Base-by-base conservation (phyloP, 2,797 vertebrate species). In the Poecilia velifera region DNA sequence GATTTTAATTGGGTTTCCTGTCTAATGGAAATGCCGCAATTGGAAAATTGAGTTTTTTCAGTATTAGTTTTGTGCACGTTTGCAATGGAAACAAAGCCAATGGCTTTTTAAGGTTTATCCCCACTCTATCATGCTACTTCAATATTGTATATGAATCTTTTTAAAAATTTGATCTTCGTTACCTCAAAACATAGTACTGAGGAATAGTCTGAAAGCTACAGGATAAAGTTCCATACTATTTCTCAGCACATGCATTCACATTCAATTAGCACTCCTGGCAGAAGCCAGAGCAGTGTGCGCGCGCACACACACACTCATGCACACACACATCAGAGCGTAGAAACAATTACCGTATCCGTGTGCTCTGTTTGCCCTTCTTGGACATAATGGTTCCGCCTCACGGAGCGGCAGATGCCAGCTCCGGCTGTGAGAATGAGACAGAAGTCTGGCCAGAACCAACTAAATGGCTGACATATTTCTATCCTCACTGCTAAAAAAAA, bases 381-480 rank as follows among this genome's bases (percentile, higher is more conserved):
- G 73, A 68, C 70, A 13, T 64, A 57, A 46, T 55, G 18, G 80
- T 39, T 51, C 13, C 16, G 16, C 39, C 43, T 49, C 59, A 25
- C 46, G 34, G 73, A 74, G 45, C 39, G 20, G 68, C 41, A 62
- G 71, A 82, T 57, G 25, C 74, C 55, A 76, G 59, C 10, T 68
- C 53, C 49, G 45, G 46, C 10, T 46, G 45, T 51, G 36, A 31
- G 41, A 43, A 34, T 5, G 71, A 77, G 75, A 41, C 55, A 76
- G 39, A 41, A 55, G 75, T 13, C 71, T 8, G 45, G 28, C 14
- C 79, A 22, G 1, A 77, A 51, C 77, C 7, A 18, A 64, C 34
- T 68, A 43, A 70, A 43, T 41, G 59, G 47, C 18, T 9, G 34
- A 2, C 57, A 70, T 66, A 4, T 53, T 55, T 83, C 14, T 74